Evolutionary conservation across 1,140 invertebrate genomes (phyloP).

Genomic region (Lepidurus arcticus): DNA sequence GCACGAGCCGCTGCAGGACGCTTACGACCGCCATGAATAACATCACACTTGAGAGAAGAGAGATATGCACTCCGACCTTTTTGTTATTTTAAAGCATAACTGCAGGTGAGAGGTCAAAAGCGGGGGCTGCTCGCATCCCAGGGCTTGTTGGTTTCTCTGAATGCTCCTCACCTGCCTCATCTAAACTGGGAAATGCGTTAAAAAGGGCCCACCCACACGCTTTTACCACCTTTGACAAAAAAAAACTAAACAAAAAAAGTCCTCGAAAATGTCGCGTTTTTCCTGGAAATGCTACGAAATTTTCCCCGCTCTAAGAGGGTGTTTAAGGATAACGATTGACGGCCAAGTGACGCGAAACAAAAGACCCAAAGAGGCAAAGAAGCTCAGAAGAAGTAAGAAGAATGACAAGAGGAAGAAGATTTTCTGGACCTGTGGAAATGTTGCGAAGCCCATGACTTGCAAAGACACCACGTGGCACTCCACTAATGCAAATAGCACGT

Average conservation of each 20-base stretch:
- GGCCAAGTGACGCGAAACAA: neutral
- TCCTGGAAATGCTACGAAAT: neutral
- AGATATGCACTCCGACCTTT: slow-evolving; percentile 2
- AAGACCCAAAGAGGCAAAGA: neutral
- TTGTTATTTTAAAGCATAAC: neutral
- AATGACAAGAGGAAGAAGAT: no score
- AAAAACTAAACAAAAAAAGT: neutral
- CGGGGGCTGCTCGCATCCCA: slow-evolving; percentile 6
- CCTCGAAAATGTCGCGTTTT: neutral
- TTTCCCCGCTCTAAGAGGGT: neutral
- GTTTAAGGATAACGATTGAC: neutral
- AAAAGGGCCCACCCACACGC: slow-evolving; percentile 5
- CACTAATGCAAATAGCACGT: slow-evolving; percentile 15
- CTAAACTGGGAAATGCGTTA: neutral
- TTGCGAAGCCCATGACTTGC: slow-evolving; percentile 17
- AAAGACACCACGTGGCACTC: slow-evolving; percentile 20
- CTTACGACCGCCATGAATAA: slow-evolving; percentile 15
- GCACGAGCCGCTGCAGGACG: slow-evolving; percentile 19
- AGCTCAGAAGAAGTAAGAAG: neutral
- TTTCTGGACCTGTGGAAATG: neutral
- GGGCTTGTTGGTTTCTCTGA: slow-evolving; percentile 18
- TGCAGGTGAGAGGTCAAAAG: slow-evolving; percentile 9
- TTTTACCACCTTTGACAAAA: neutral
- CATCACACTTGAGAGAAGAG: neutral
- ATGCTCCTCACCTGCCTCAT: slow-evolving; percentile 5